Percentiles rank a stretch among this genome's conserved stretches.
Conservation (phyloP, 2,113 vertebrate genomes). For the Tachuris rubrigastra region DNA sequence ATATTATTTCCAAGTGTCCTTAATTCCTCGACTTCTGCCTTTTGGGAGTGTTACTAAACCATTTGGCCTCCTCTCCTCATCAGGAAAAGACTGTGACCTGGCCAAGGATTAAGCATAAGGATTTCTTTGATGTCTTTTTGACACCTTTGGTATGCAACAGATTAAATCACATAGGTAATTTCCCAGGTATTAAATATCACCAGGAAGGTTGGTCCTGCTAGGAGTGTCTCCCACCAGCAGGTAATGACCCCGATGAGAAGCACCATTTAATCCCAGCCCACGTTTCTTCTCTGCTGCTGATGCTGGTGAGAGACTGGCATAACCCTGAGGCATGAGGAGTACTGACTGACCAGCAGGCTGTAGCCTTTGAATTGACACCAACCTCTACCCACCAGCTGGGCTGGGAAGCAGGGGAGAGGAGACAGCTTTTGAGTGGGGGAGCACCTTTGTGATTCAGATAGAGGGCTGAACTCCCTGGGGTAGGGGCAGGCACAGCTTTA, state of each 20-base stretch:
- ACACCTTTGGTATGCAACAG: neutral
- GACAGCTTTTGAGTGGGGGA: neutral
- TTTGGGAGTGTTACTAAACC: neutral
- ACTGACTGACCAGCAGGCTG: neutral
- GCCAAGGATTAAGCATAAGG: neutral
- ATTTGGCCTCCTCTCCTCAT: neutral
- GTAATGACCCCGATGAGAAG: neutral
- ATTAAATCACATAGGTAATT: constrained; percentile 23
- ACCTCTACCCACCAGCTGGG: neutral
- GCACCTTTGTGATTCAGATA: neutral
- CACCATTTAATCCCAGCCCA: neutral
- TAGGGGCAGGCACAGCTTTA: constrained; percentile 1
- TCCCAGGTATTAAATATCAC: constrained; percentile 33
- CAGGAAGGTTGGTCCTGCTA: neutral
- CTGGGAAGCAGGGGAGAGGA: neutral
- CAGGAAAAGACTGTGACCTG: constrained; percentile 2
- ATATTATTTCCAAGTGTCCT: neutral
- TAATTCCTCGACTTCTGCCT: neutral
- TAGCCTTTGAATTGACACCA: neutral
- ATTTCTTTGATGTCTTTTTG: constrained; percentile 36
- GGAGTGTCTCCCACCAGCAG: neutral
- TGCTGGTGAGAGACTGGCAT: neutral
- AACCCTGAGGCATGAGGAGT: neutral
- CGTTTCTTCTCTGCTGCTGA: neutral
- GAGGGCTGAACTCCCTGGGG: neutral